phyloP scores from a whole-genome alignment of 2,888 invertebrate species.

The Xanthia togata region DNA sequence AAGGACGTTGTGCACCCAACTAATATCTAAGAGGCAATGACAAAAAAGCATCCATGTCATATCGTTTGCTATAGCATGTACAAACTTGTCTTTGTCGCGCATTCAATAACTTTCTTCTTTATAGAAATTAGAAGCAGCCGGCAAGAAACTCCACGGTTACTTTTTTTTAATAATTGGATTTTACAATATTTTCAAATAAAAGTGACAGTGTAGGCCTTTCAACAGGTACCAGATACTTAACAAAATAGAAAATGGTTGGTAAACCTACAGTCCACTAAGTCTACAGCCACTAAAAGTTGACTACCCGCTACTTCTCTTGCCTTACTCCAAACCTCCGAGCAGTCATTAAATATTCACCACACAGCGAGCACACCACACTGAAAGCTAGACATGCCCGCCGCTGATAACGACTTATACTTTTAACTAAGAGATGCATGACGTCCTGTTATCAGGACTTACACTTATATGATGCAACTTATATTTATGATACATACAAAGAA shows the following conservation, averaged over 20 bases:
- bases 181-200: too few relatives aligned
- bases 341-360: slow-evolving; percentile 65
- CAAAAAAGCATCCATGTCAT: not conserved
- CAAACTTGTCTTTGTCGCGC: not conserved
- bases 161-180: too few relatives aligned
- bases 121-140: not conserved
- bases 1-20: too few relatives aligned
- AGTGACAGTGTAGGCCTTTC: too few relatives aligned
- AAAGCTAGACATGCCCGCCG: slow-evolving; percentile 61
- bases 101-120: not conserved
- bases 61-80: not conserved
- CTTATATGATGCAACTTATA: not conserved
- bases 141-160: too few relatives aligned
- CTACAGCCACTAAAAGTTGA: too few relatives aligned
- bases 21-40: not conserved
- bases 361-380: slow-evolving; percentile 56
- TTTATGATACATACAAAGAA: not conserved
- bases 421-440: slow-evolving; percentile 50
- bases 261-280: too few relatives aligned
- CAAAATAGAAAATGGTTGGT: too few relatives aligned
- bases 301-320: slow-evolving; percentile 5
- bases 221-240: too few relatives aligned
- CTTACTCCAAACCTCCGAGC: slow-evolving; percentile 8
- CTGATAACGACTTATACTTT: slow-evolving; percentile 66
- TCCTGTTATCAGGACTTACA: slow-evolving; percentile 17